phyloP scores from a whole-genome alignment of 37 sponge, comb jelly and placozoan species.

The Cladorhizidae sp. region DNA sequence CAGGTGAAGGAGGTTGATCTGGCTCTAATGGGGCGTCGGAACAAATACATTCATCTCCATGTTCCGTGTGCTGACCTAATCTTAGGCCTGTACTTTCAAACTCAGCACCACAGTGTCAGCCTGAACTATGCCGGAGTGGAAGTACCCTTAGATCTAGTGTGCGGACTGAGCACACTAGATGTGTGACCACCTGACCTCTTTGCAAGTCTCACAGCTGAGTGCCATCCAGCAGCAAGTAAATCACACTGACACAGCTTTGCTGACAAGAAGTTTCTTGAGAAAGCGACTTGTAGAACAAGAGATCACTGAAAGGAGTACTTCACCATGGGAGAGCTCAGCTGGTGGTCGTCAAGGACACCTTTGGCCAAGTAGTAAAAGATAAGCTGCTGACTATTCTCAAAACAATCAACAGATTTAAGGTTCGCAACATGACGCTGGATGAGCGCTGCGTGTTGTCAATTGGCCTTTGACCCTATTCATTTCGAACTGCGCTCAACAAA shows the following conservation, averaged over 20 bases:
- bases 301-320: constrained; percentile 9
- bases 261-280: constrained; percentile 9
- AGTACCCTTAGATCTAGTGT: neutral
- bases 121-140: neutral
- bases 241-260: neutral
- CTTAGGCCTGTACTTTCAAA: neutral
- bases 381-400: constrained; percentile 18
- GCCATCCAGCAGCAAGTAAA: neutral
- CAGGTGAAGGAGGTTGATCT: too few relatives aligned
- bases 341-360: too few relatives aligned
- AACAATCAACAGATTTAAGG: constrained; percentile 4
- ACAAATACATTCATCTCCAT: too few relatives aligned
- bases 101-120: neutral
- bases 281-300: neutral
- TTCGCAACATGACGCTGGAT: too few relatives aligned
- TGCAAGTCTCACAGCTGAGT: neutral
- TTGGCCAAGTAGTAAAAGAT: neutral
- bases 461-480: too few relatives aligned
- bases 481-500: too few relatives aligned
- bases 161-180: constrained; percentile 8
- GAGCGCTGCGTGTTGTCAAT: too few relatives aligned
- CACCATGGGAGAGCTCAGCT: neutral
- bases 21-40: too few relatives aligned
- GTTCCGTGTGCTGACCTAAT: constrained; percentile 2
- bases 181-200: constrained; percentile 12